These are phyloP conservation scores for Lucilia sericata DNA, from an alignment of 1,140 invertebrate species.

Conservation along the genomic window DNA sequence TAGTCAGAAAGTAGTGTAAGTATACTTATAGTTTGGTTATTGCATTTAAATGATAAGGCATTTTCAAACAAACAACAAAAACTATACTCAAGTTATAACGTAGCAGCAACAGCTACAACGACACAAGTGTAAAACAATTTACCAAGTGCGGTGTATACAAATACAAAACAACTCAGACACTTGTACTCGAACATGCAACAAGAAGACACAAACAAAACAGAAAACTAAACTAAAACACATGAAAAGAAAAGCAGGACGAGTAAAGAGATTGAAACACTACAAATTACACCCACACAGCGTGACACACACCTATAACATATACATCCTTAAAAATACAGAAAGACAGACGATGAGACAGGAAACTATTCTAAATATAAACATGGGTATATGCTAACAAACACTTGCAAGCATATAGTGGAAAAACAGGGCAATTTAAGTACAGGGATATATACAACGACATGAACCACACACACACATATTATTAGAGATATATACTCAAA, in stretches of 20 bases:
- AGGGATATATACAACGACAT: background rate
- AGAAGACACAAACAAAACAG: background rate
- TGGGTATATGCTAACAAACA: background rate
- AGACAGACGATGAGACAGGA: background rate
- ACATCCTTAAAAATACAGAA: background rate
- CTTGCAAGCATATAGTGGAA: background rate
- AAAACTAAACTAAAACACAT: background rate
- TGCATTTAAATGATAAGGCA: slow-evolving; percentile 44
- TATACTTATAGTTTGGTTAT: slow-evolving; percentile 43
- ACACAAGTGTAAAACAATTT: slow-evolving; percentile 40
- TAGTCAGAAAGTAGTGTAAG: slow-evolving; percentile 35
- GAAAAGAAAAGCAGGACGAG: slow-evolving; percentile 10
- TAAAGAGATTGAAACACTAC: slow-evolving; percentile 32
- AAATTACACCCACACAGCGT: too few species aligned
- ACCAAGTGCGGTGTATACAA: slow-evolving; percentile 29
- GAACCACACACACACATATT: background rate
- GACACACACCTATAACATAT: background rate
- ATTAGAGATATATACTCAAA: background rate
- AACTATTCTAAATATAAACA: background rate
- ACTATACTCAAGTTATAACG: background rate
- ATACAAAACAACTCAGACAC: background rate
- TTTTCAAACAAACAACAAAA: slow-evolving; percentile 27
- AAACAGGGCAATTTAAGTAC: slow-evolving; percentile 37
- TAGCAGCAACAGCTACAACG: slow-evolving; percentile 7
- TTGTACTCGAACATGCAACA: slow-evolving; percentile 29